These are phyloP conservation scores for Hylia prasina DNA, from an alignment of 2,113 vertebrate species.

Conservation along the genomic window DNA sequence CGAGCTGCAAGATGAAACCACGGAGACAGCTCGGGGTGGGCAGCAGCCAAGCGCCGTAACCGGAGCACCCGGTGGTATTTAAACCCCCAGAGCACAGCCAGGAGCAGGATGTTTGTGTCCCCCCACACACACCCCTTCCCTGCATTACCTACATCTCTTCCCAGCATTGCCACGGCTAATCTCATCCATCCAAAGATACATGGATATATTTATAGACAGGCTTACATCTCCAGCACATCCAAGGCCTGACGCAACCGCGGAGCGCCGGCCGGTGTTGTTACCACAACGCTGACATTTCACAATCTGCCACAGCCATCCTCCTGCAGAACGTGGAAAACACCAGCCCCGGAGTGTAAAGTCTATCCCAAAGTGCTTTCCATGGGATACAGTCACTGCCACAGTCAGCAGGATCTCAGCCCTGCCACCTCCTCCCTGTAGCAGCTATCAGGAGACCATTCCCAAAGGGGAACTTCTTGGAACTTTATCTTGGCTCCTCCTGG, in stretches of 20 bases:
- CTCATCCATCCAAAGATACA: neutral
- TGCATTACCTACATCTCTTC: neutral
- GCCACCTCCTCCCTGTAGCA: neutral
- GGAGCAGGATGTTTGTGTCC: neutral
- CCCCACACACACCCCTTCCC: neutral
- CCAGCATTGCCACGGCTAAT: neutral
- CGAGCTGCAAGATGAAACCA: slow-evolving; percentile 14
- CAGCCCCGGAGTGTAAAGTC: neutral
- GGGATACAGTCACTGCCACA: neutral
- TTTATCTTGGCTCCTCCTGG: slow-evolving; percentile 6
- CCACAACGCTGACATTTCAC: slow-evolving; percentile 2
- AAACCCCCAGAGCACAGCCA: neutral
- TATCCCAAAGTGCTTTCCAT: neutral
- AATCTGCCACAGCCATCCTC: neutral
- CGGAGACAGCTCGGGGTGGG: neutral
- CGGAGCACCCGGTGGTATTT: neutral
- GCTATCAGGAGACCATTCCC: neutral
- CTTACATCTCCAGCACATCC: neutral
- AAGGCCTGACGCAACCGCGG: neutral
- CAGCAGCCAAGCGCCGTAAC: neutral
- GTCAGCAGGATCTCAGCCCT: neutral
- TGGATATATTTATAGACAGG: neutral
- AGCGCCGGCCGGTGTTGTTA: neutral
- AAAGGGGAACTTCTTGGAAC: neutral
- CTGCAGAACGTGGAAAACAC: neutral